Percentiles rank a stretch among this genome's conserved stretches.
phyloP scores from a whole-genome alignment of 2,888 invertebrate genomes.

The Tenthredo mesomela region DNA sequence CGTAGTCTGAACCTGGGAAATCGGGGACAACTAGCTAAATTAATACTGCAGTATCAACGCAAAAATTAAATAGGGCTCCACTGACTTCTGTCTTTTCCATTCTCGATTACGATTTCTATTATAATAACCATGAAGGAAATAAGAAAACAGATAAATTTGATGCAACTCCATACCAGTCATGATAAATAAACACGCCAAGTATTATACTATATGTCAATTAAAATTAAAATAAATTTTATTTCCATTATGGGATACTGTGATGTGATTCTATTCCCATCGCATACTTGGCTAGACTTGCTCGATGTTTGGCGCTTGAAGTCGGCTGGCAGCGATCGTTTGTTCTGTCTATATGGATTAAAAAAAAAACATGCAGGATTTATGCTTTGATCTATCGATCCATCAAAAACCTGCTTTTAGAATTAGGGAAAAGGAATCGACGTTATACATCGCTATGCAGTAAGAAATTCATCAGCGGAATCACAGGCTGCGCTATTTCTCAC shows the following conservation, averaged over 20 bases:
- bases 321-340: background rate
- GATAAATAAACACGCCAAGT: too few relatives aligned
- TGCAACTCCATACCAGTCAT: too few relatives aligned
- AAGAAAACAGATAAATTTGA: too few relatives aligned
- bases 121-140: too few relatives aligned
- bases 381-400: too few relatives aligned
- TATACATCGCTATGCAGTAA: background rate
- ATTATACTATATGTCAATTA: background rate
- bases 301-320: background rate
- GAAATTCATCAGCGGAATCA: background rate
- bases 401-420: background rate
- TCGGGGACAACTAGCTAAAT: slow-evolving; percentile 80
- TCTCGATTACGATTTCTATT: too few relatives aligned
- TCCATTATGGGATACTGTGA: background rate
- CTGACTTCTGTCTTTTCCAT: too few relatives aligned
- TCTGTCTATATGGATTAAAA: background rate
- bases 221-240: background rate
- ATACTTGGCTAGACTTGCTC: background rate
- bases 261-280: background rate
- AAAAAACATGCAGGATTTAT: background rate
- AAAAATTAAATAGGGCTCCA: slow-evolving; percentile 51
- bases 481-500: background rate
- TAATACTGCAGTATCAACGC: slow-evolving; percentile 78
- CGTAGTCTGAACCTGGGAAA: slow-evolving; percentile 76
- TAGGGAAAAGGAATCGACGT: background rate